A percentile compares a stretch with the other conserved stretches of the same genome.
phyloP scores from a whole-genome alignment of 2,888 invertebrate species.

The Andricus quercusramuli region DNA sequence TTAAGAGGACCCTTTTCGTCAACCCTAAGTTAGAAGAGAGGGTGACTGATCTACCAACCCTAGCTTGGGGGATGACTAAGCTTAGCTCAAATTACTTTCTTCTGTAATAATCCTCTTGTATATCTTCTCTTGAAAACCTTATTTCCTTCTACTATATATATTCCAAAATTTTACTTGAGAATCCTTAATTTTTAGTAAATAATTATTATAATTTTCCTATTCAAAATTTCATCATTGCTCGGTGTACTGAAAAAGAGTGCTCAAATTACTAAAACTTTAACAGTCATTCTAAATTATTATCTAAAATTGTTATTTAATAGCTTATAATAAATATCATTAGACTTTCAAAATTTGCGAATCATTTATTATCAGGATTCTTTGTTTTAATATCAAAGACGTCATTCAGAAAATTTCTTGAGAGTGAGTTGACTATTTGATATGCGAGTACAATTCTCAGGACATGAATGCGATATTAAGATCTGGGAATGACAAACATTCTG shows the following conservation, averaged over 20 bases:
- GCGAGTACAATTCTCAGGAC: constrained; percentile 37
- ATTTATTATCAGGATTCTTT: neutral
- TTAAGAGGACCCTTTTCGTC: neutral
- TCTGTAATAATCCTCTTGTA: neutral
- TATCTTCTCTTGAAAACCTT: neutral
- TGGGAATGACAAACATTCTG: constrained; percentile 21
- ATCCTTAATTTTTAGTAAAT: neutral
- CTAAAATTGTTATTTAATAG: neutral
- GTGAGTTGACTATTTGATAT: constrained; percentile 38
- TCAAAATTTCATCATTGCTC: neutral
- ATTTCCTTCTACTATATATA: neutral
- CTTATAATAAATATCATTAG: neutral
- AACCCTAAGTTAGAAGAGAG: neutral
- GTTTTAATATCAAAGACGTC: constrained; percentile 10
- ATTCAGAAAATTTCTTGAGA: constrained; percentile 28
- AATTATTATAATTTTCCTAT: neutral
- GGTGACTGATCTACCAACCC: neutral
- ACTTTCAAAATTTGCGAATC: neutral
- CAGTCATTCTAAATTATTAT: neutral
- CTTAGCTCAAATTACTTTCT: constrained; percentile 4
- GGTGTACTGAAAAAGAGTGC: neutral
- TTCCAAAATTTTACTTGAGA: neutral
- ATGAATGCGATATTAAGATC: constrained; percentile 36
- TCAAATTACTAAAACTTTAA: neutral
- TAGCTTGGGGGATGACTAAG: neutral